These are phyloP conservation scores for Leptarthrus brevirostris DNA, from an alignment of 2,888 invertebrate genomes.

Conservation along the genomic window DNA sequence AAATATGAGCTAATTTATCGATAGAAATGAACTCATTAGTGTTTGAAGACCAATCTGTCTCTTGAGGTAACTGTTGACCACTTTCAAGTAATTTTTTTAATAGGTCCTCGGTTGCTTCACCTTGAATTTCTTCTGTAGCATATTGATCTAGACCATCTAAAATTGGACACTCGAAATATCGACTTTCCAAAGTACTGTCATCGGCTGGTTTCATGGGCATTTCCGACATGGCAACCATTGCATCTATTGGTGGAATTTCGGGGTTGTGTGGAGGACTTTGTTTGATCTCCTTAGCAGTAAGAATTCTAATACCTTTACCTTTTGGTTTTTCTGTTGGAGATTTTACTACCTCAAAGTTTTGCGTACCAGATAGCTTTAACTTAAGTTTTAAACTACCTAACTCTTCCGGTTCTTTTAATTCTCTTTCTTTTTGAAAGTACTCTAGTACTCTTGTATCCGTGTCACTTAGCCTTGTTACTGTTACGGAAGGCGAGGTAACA, in stretches of 20 bases:
- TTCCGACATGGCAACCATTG: conserved; percentile 53
- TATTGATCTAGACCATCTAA: conserved; percentile 57
- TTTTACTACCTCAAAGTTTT: conserved; percentile 56
- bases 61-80: conserved; percentile 62
- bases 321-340: conserved; percentile 31
- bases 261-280: conserved; percentile 52
- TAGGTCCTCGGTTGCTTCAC: conserved; percentile 56
- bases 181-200: conserved; percentile 52
- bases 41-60: conserved; percentile 55
- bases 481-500: conserved; percentile 55
- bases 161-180: conserved; percentile 58
- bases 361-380: conserved; percentile 56
- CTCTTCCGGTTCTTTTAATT: background rate
- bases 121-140: conserved; percentile 55
- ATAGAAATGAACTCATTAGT: conserved; percentile 74
- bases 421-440: conserved; percentile 23
- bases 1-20: conserved; percentile 66
- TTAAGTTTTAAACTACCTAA: conserved; percentile 56
- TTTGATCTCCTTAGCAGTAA: conserved; percentile 56
- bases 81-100: conserved; percentile 56
- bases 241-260: conserved; percentile 40
- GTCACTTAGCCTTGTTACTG: conserved; percentile 55
- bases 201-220: conserved; percentile 36
- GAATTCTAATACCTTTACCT: conserved; percentile 48
- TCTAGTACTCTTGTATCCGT: conserved; percentile 54